Evolutionary conservation across 2,888 invertebrate species (phyloP).

Genomic region (Fragum whitleyi): DNA sequence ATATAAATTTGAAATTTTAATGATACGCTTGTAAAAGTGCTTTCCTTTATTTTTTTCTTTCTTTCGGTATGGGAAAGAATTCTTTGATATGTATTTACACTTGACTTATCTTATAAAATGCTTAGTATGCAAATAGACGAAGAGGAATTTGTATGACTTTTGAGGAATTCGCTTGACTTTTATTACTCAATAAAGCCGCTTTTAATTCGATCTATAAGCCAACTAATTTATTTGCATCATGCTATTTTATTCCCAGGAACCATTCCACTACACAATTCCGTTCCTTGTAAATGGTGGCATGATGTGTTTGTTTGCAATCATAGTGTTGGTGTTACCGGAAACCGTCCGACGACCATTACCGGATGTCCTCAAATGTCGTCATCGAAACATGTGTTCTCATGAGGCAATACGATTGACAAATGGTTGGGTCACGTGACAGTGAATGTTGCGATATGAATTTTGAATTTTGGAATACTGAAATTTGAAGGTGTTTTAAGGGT

Average conservation of each 20-base stretch:
- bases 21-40: too few species aligned
- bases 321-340: slow-evolving; percentile 74
- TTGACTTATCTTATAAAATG: too few species aligned
- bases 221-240: too few species aligned
- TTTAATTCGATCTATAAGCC: too few species aligned
- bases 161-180: too few species aligned
- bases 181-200: too few species aligned
- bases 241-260: slow-evolving; percentile 40
- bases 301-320: slow-evolving; percentile 75
- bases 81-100: too few species aligned
- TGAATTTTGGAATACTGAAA: background rate
- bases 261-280: slow-evolving; percentile 77
- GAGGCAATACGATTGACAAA: slow-evolving; percentile 43
- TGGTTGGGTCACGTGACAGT: slow-evolving; percentile 40
- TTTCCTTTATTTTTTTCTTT: too few species aligned
- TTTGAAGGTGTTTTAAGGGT: background rate
- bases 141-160: too few species aligned
- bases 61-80: too few species aligned
- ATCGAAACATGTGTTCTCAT: slow-evolving; percentile 71
- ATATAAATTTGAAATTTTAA: too few species aligned
- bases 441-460: background rate
- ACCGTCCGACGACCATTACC: slow-evolving; percentile 73
- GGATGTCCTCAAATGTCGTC: slow-evolving; percentile 78
- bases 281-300: slow-evolving; percentile 76
- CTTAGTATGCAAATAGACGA: too few species aligned